Evolutionary conservation across 2,113 vertebrate species (phyloP), one percentile per base, ranked within the genome.

Genomic region (Chamaetylas fuelleborni): DNA sequence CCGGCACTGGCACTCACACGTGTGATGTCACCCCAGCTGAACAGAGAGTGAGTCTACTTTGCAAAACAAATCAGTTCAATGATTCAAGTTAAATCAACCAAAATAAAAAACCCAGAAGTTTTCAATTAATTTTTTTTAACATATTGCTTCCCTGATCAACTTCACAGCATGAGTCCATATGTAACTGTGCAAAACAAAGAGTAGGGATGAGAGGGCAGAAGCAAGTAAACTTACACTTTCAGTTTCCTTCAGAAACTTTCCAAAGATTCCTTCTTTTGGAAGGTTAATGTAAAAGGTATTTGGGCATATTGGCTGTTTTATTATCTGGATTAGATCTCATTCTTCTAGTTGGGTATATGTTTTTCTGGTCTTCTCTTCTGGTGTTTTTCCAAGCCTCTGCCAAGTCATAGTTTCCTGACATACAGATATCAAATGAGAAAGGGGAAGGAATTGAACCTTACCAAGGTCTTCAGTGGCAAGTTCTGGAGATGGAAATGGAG

Each of bases 1-100:
- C 23, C 0, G 0, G 2, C 2, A 0, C 26, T 67, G 20, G 62
- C 2, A 3, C 20, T 80, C 9, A 24, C 24, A 42, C 22, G 14
- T 51, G 48, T 53, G 36, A 71, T 24, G 36, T 13, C 36, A 71
- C 34, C 29, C 16, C 69, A 54, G 69, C 15, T 71, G 69, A 40
- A 71, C 20, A 54, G 22, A 70, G 34, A 71, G 12, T 69, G n/a
- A 85, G 13, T 20, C 22, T 34, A 38, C 7, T 2, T 23, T 53
- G 31, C 11, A 10, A 82, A 87, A 72, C 1, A 72, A 34, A 56
- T 53, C 29, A 40, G 9, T 45, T 89, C 29, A 65, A 19, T 42
- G 16, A 79, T 53, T 80, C 31, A 72, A 48, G 14, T 60, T 92
- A 79, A 77, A 81, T 33, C 17, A 66, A 66, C 12, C 4, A 50